phyloP scores from a whole-genome alignment of 2,888 invertebrate species.

The Lasiommata megera region DNA sequence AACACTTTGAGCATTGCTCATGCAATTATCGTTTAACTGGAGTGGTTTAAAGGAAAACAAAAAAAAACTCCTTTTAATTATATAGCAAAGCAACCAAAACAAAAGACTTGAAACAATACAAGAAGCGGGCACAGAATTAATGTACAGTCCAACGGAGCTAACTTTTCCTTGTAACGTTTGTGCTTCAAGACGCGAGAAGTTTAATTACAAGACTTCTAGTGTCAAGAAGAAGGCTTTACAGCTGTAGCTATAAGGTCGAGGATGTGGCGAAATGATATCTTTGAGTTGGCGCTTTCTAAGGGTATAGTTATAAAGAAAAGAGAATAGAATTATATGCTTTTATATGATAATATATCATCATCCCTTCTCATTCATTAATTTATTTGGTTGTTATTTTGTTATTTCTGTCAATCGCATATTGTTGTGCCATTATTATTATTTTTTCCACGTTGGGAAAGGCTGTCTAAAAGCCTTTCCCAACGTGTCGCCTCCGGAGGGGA shows the following conservation, averaged over 20 bases:
- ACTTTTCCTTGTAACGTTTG: slow-evolving; percentile 20
- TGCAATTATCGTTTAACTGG: background rate
- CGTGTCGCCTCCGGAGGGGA: no score
- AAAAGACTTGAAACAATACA: slow-evolving; percentile 15
- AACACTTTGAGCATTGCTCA: no score
- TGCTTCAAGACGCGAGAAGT: slow-evolving; percentile 38
- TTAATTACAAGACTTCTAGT: slow-evolving; percentile 67
- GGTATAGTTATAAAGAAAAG: background rate
- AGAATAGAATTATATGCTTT: background rate
- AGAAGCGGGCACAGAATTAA: slow-evolving; percentile 8
- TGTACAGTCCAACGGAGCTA: slow-evolving; percentile 10
- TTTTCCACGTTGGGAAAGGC: no score
- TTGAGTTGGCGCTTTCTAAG: background rate
- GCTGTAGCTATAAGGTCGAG: slow-evolving; percentile 29
- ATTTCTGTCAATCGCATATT: no score
- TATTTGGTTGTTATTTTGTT: no score
- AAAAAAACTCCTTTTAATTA: background rate
- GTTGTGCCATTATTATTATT: no score
- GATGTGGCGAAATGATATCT: slow-evolving; percentile 23
- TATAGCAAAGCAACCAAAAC: slow-evolving; percentile 12
- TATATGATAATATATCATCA: no score
- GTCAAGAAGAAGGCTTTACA: slow-evolving; percentile 19
- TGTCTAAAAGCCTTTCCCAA: no score
- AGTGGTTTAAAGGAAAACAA: background rate
- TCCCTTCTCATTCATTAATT: no score